phyloP scores from a whole-genome alignment of 2,113 vertebrate genomes.

The Tachuris rubrigastra region DNA sequence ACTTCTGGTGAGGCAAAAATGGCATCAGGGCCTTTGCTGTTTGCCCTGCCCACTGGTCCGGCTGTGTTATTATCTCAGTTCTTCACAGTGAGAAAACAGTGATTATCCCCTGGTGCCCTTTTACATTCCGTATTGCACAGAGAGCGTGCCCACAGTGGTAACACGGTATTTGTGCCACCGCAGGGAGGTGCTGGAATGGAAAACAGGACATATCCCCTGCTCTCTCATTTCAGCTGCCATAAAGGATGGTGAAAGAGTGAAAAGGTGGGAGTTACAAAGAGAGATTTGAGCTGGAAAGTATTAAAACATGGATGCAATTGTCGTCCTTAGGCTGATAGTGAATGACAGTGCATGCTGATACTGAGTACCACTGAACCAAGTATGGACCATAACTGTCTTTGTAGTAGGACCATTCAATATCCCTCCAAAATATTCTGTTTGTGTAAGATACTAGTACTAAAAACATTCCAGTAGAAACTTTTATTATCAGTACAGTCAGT shows the following conservation, averaged over 20 bases:
- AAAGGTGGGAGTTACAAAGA: neutral
- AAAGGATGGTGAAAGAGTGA: neutral
- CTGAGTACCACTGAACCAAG: neutral
- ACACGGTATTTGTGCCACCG: neutral
- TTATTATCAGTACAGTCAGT: neutral
- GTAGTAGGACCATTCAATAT: accelerated
- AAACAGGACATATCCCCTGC: accelerated
- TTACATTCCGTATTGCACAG: accelerated
- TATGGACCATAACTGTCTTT: neutral
- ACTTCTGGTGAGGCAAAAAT: neutral
- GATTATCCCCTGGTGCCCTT: neutral
- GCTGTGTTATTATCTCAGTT: neutral
- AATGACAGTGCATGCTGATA: neutral
- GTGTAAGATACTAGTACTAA: neutral
- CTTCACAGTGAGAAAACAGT: neutral
- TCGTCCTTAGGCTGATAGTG: neutral
- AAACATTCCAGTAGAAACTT: neutral
- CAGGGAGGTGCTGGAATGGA: neutral
- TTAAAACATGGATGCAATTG: neutral
- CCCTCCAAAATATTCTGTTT: neutral
- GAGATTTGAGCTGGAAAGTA: neutral
- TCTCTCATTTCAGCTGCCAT: neutral
- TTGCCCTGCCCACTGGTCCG: neutral
- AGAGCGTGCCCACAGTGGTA: neutral
- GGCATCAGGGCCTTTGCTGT: neutral